phyloP scores from a whole-genome alignment of 2,113 vertebrate species.

The Myocastor coypus region DNA sequence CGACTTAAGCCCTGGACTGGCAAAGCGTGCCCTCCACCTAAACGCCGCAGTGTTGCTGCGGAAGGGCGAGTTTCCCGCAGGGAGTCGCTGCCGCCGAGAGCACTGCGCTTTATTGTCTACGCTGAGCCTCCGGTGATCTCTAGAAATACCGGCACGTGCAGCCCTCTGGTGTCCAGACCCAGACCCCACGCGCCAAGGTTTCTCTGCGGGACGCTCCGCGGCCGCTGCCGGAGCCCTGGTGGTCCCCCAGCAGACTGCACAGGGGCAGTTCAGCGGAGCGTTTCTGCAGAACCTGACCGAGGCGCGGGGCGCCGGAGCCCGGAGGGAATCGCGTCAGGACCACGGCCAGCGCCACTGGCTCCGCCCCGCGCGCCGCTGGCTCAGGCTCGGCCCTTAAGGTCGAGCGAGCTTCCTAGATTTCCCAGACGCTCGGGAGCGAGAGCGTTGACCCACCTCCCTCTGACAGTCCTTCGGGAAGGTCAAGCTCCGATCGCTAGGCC shows the following conservation, averaged over 20 bases:
- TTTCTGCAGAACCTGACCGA: rapidly evolving
- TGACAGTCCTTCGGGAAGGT: not conserved
- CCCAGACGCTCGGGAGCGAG: not conserved
- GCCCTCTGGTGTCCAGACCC: not conserved
- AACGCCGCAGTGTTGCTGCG: not conserved
- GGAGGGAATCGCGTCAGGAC: not conserved
- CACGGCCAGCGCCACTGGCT: slow-evolving; percentile 63
- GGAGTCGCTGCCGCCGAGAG: not conserved
- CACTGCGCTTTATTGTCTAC: not conserved
- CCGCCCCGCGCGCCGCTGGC: rapidly evolving
- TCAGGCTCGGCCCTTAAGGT: rapidly evolving
- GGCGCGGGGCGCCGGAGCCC: rapidly evolving
- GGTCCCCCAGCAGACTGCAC: not conserved
- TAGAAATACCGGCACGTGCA: not conserved
- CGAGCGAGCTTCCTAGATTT: not conserved
- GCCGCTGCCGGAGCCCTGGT: not conserved
- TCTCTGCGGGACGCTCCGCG: not conserved
- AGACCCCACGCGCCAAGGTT: not conserved
- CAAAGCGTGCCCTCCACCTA: not conserved
- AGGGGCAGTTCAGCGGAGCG: not conserved
- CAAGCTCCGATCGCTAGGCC: not conserved
- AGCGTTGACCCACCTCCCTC: not conserved
- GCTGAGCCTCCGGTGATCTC: not conserved
- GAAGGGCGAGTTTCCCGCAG: not conserved
- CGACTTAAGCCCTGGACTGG: not conserved